Conservation (phyloP, 2,113 vertebrate genomes). For the Rynchops niger region DNA sequence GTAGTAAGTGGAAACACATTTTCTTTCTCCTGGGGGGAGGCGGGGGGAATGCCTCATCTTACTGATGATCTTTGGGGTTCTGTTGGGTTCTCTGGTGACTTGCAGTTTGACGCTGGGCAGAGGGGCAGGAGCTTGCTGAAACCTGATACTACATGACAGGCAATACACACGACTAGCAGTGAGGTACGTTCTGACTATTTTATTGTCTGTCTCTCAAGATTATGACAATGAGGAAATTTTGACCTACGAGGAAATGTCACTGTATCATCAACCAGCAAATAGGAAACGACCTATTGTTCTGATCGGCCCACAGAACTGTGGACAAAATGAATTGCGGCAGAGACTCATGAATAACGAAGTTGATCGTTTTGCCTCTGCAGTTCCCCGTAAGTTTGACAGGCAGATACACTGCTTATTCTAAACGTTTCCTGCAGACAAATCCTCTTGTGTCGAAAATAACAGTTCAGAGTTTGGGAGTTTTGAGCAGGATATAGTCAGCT, state of each 20-base stretch:
- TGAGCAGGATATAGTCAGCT: background rate
- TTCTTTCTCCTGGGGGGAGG: background rate
- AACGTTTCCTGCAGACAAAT: background rate
- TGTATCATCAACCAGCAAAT: constrained; percentile 93
- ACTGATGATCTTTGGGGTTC: background rate
- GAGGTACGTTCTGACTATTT: background rate
- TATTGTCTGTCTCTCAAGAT: constrained; percentile 73
- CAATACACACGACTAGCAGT: background rate
- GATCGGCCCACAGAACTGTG: constrained; percentile 90
- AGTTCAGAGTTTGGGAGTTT: background rate
- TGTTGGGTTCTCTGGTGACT: background rate
- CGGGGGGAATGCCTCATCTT: background rate
- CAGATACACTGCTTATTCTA: background rate
- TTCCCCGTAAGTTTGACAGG: constrained; percentile 83
- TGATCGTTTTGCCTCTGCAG: constrained; percentile 88
- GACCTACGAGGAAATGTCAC: constrained; percentile 97
- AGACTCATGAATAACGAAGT: constrained; percentile 86
- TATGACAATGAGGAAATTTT: constrained; percentile 91
- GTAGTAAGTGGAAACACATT: background rate
- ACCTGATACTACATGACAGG: background rate
- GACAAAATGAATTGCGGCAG: constrained; percentile 90
- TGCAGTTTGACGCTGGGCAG: background rate
- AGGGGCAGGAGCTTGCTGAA: background rate
- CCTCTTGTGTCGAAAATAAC: background rate
- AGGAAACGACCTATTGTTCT: constrained; percentile 91